Conservation (phyloP, 2,888 invertebrate species). For the Teinopalpus imperialis region DNA sequence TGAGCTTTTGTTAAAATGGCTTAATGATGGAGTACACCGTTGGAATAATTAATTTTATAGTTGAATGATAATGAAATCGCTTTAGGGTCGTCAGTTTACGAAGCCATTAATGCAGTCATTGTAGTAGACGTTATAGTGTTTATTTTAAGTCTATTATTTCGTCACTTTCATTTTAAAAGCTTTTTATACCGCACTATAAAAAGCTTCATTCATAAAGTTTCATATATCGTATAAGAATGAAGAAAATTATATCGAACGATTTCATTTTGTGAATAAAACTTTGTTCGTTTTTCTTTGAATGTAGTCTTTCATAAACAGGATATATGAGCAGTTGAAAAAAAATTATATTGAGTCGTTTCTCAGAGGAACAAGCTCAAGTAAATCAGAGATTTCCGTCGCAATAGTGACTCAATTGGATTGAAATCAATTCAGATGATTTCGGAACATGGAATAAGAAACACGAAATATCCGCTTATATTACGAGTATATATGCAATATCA, state of each 20-base stretch:
- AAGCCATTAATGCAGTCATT: conserved; percentile 35
- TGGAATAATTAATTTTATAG: conserved; percentile 26
- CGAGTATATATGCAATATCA: not conserved
- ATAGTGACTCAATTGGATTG: conserved; percentile 4
- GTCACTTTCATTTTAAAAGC: not conserved
- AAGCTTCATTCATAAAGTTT: too few relatives aligned
- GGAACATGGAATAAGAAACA: conserved; percentile 1
- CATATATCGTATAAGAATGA: too few relatives aligned
- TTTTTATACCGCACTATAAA: not conserved
- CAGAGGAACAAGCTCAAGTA: conserved; percentile 1
- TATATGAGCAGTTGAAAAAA: not conserved
- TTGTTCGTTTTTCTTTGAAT: not conserved
- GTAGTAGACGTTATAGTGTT: conserved; percentile 36
- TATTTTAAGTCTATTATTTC: not conserved
- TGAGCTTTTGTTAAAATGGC: conserved; percentile 59
- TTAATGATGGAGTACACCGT: conserved; percentile 56
- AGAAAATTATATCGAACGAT: too few relatives aligned
- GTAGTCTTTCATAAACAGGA: conserved; percentile 4
- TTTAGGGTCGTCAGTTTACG: conserved; percentile 34
- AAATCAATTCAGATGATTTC: conserved; percentile 1
- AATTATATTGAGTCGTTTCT: not conserved
- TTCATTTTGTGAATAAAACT: not conserved
- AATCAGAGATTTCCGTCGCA: conserved; percentile 19
- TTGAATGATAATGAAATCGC: conserved; percentile 44
- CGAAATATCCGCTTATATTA: conserved; percentile 13